These are phyloP conservation scores for Nasalis larvatus DNA, from an alignment of 2,113 vertebrate genomes.

Conservation along the genomic window DNA sequence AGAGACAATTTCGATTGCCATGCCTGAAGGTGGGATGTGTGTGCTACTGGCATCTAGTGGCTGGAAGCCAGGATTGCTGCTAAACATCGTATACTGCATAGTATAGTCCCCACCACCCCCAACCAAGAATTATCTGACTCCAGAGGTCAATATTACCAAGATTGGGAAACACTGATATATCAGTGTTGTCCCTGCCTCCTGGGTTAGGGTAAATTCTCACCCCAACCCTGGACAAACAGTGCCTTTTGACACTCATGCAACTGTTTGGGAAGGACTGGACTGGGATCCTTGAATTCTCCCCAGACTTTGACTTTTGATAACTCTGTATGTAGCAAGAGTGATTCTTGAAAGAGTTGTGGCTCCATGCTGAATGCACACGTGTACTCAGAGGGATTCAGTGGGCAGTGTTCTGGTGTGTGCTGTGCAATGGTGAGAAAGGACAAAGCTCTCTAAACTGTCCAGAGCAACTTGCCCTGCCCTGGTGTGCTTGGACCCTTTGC, in stretches of 20 bases:
- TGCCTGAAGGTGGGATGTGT: neutral
- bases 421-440: neutral
- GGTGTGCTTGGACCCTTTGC: neutral
- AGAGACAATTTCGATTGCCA: neutral
- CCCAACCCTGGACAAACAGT: neutral
- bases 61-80: neutral
- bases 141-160: neutral
- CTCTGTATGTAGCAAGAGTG: neutral
- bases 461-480: neutral
- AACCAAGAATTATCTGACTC: neutral
- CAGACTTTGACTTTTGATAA: neutral
- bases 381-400: neutral
- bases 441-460: neutral
- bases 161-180: neutral
- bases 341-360: neutral
- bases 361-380: neutral
- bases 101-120: rapidly evolving
- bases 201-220: neutral
- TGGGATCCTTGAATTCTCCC: neutral
- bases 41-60: neutral
- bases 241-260: neutral
- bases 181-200: neutral
- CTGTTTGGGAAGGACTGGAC: neutral
- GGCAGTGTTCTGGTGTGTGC: neutral
- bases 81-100: neutral